A percentile compares a stretch with the other conserved stretches of the same genome.
These are phyloP conservation scores for Tyrannus savana DNA, from an alignment of 2,113 vertebrate genomes.

Conservation along the genomic window DNA sequence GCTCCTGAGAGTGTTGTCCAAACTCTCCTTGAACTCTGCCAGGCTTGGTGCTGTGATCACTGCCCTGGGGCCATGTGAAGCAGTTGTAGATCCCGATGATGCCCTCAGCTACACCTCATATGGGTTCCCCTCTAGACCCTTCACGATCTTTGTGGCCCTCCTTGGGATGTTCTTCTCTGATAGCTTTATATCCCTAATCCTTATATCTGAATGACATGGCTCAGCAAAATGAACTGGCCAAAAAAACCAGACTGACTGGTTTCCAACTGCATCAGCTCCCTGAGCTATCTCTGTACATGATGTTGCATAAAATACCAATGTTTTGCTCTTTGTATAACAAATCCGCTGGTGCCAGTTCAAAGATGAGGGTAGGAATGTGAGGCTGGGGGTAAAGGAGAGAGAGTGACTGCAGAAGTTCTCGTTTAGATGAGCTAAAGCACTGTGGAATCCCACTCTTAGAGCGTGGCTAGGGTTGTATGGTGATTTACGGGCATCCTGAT, in stretches of 20 bases:
- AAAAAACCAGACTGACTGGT: neutral
- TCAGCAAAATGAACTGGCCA: neutral
- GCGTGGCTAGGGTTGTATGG: neutral
- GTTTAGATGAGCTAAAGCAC: neutral
- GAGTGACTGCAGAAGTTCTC: neutral
- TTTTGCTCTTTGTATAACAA: neutral
- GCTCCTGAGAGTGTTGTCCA: too few species aligned
- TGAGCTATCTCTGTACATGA: neutral
- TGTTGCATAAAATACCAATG: neutral
- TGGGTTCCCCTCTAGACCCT: neutral
- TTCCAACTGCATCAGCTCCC: neutral
- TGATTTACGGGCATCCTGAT: neutral
- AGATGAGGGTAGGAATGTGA: neutral
- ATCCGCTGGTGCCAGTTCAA: neutral
- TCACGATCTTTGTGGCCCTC: neutral
- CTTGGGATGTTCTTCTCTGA: neutral
- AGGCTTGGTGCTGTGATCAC: neutral
- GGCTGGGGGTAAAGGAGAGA: neutral
- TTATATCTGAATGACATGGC: neutral
- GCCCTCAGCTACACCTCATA: neutral
- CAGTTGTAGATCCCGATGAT: rapidly evolving
- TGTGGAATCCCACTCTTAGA: neutral
- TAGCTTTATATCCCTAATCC: neutral
- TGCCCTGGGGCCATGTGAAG: neutral
- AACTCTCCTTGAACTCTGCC: neutral